Evolutionary conservation across 2,113 vertebrate genomes (phyloP).

Genomic region (Acrocephalus kingi): DNA sequence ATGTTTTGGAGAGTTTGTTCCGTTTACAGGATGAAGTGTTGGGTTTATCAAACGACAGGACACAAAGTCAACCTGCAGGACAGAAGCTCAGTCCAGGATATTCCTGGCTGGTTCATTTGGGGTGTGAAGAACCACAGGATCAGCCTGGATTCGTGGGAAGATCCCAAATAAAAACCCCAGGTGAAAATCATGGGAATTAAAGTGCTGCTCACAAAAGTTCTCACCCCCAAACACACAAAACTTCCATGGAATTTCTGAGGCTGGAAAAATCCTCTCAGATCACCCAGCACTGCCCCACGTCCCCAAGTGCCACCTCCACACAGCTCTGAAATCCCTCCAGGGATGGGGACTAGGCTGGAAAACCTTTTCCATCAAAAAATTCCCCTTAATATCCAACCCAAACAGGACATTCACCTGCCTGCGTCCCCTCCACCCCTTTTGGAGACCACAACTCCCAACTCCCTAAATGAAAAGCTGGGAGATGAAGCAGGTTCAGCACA

Average conservation of each 20-base stretch:
- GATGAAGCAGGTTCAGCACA: neutral
- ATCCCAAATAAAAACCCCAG: too few species aligned
- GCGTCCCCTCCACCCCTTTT: fast-evolving
- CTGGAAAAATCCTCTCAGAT: neutral
- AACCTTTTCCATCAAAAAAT: fast-evolving
- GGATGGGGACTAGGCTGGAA: neutral
- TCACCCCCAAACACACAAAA: too few species aligned
- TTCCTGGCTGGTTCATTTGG: neutral
- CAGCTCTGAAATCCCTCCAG: too few species aligned
- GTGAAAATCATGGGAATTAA: too few species aligned
- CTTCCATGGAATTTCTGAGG: neutral
- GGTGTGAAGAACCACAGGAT: neutral
- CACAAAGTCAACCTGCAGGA: neutral
- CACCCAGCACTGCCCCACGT: neutral
- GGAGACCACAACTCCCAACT: neutral
- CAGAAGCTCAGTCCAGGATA: neutral
- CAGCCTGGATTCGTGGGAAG: too few species aligned
- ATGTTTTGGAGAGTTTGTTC: too few species aligned
- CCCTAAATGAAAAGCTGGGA: neutral
- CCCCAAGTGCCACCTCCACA: neutral
- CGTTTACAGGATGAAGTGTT: neutral
- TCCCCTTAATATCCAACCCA: neutral
- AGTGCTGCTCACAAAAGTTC: too few species aligned
- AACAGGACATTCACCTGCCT: neutral
- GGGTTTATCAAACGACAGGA: neutral